Evolutionary conservation across 2,888 invertebrate genomes (phyloP).

Genomic region (Macrostomum cliftonense): DNA sequence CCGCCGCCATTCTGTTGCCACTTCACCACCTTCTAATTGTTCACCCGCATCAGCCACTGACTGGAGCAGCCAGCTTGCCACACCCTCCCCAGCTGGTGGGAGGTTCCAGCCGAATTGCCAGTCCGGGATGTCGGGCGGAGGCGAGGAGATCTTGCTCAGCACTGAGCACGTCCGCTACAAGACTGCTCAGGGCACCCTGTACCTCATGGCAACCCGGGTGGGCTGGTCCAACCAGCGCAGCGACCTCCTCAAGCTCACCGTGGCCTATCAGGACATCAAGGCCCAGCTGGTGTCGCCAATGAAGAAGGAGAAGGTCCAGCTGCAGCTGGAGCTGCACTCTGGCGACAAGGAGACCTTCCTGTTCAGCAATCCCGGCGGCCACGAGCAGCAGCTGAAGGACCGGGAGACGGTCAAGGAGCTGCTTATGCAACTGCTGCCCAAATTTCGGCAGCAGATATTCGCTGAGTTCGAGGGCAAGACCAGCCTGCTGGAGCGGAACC

Average conservation of each 20-base stretch:
- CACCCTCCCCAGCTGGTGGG: too few species aligned
- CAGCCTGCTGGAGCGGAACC: slow-evolving; percentile 69
- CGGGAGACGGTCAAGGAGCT: slow-evolving; percentile 78
- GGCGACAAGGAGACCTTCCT: slow-evolving; percentile 87
- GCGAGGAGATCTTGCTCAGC: slow-evolving; percentile 77
- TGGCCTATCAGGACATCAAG: slow-evolving; percentile 84
- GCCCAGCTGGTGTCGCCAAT: slow-evolving; percentile 85
- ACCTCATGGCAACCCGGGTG: slow-evolving; percentile 80
- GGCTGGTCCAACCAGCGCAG: slow-evolving; percentile 82
- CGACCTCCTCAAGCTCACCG: slow-evolving; percentile 75
- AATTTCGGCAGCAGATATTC: slow-evolving; percentile 75
- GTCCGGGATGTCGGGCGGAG: too few species aligned
- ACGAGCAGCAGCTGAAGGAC: slow-evolving; percentile 63
- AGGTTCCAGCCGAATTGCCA: too few species aligned
- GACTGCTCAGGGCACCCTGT: slow-evolving; percentile 82
- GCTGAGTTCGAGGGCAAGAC: slow-evolving; percentile 71
- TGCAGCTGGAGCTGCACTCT: slow-evolving; percentile 84
- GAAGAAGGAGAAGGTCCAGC: slow-evolving; percentile 87
- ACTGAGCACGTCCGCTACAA: slow-evolving; percentile 77
- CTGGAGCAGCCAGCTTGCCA: too few species aligned
- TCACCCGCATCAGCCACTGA: too few species aligned
- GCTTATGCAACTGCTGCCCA: slow-evolving; percentile 69
- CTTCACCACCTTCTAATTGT: too few species aligned
- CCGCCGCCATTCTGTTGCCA: too few species aligned
- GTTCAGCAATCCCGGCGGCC: slow-evolving; percentile 69